phyloP scores from a whole-genome alignment of 2,888 invertebrate species.

The Blera fallax region DNA sequence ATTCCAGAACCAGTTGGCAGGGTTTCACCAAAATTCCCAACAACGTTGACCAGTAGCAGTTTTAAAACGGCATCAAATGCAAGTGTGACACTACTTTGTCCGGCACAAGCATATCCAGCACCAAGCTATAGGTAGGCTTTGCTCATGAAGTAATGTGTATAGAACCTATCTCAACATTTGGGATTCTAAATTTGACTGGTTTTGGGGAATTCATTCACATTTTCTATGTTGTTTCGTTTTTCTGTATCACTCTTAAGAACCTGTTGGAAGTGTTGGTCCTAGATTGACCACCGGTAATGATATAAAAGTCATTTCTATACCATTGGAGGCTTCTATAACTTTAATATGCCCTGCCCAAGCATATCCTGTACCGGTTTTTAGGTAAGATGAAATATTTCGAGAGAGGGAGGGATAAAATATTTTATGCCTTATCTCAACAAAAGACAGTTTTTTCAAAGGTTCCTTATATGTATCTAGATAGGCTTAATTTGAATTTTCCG shows the following conservation, averaged over 20 bases:
- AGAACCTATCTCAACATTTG: slow-evolving; percentile 72
- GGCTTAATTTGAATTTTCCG: not conserved
- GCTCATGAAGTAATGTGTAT: not conserved
- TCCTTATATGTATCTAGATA: not conserved
- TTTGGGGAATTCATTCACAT: not conserved
- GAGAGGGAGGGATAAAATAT: too few relatives aligned
- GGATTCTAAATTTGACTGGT: not conserved
- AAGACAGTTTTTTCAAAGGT: slow-evolving; percentile 21
- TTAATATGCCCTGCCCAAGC: slow-evolving; percentile 88
- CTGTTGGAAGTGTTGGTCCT: slow-evolving; percentile 86
- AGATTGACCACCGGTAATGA: slow-evolving; percentile 83
- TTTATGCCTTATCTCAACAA: slow-evolving; percentile 63
- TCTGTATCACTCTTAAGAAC: slow-evolving; percentile 82
- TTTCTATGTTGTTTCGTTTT: not conserved
- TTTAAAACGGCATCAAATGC: slow-evolving; percentile 84
- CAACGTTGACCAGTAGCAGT: slow-evolving; percentile 85
- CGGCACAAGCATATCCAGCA: slow-evolving; percentile 87
- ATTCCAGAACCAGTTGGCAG: slow-evolving; percentile 88
- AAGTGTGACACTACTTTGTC: slow-evolving; percentile 85
- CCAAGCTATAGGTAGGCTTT: slow-evolving; percentile 84
- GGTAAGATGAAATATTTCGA: slow-evolving; percentile 83
- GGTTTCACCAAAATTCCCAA: slow-evolving; percentile 87
- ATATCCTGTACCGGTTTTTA: slow-evolving; percentile 87
- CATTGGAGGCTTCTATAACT: slow-evolving; percentile 82
- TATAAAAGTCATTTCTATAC: slow-evolving; percentile 78